Conservation (phyloP, 2,797 vertebrate genomes). For the Pitangus sulphuratus region DNA sequence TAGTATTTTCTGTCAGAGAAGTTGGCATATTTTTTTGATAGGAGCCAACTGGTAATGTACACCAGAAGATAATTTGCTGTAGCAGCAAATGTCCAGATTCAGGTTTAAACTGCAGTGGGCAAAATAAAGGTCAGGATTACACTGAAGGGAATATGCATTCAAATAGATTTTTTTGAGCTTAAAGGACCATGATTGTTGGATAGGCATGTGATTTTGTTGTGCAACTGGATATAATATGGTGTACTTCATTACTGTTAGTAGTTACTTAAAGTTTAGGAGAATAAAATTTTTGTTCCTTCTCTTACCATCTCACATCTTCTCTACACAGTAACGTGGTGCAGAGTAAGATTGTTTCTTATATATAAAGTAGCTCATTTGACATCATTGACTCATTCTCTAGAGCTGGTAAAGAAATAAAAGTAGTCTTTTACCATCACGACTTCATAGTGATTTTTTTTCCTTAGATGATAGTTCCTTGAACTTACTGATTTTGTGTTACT, state of each 20-base stretch:
- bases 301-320: neutral
- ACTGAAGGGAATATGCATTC: neutral
- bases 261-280: neutral
- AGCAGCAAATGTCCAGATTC: neutral
- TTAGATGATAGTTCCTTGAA: neutral
- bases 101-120: neutral
- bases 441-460: neutral
- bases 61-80: rapidly evolving
- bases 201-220: neutral
- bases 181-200: neutral
- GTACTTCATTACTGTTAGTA: neutral
- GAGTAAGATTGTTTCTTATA: neutral
- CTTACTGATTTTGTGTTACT: neutral
- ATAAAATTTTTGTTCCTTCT: neutral
- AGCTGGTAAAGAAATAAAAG: neutral
- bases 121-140: neutral
- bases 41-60: neutral
- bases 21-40: neutral
- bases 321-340: neutral
- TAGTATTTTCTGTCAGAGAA: neutral
- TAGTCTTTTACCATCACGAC: neutral
- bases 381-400: neutral
- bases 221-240: neutral
- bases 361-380: neutral
- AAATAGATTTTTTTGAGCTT: neutral